These are phyloP conservation scores for Larimichthys crocea DNA, from an alignment of 2,113 vertebrate genomes.

Conservation along the genomic window DNA sequence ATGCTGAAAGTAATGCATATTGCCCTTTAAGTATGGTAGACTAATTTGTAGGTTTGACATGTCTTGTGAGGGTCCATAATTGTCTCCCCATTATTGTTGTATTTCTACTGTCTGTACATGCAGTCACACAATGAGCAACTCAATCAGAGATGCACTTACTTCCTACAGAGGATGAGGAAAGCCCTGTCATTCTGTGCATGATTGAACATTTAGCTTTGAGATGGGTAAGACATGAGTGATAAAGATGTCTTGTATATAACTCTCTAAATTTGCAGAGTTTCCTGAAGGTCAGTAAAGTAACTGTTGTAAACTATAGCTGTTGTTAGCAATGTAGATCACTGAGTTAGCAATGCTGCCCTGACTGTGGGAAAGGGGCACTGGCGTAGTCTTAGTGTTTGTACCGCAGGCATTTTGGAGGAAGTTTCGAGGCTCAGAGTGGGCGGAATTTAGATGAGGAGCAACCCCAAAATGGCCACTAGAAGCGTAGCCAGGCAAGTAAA, in stretches of 20 bases:
- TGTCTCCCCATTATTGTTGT: background rate
- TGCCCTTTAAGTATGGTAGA: background rate
- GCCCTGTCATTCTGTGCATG: background rate
- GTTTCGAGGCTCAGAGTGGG: too few relatives aligned
- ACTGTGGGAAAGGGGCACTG: too few relatives aligned
- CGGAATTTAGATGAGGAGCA: too few relatives aligned
- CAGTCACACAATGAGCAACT: background rate
- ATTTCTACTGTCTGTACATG: background rate
- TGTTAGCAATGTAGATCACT: too few relatives aligned
- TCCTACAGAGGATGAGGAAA: background rate
- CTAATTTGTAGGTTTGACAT: slow-evolving; percentile 9
- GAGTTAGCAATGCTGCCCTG: too few relatives aligned
- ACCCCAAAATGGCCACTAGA: too few relatives aligned
- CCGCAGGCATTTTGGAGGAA: too few relatives aligned
- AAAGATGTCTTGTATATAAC: background rate
- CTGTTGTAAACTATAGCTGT: too few relatives aligned
- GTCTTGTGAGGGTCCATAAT: background rate
- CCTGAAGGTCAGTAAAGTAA: too few relatives aligned
- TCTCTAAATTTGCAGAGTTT: too few relatives aligned
- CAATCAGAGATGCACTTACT: background rate
- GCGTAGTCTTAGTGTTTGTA: too few relatives aligned
- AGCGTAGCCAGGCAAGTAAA: too few relatives aligned
- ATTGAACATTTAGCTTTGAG: background rate
- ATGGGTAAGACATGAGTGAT: background rate
- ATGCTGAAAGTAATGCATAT: slow-evolving; percentile 35